These are phyloP conservation scores for Halotydeus destructor DNA, from an alignment of 1,140 invertebrate genomes.

Conservation along the genomic window DNA sequence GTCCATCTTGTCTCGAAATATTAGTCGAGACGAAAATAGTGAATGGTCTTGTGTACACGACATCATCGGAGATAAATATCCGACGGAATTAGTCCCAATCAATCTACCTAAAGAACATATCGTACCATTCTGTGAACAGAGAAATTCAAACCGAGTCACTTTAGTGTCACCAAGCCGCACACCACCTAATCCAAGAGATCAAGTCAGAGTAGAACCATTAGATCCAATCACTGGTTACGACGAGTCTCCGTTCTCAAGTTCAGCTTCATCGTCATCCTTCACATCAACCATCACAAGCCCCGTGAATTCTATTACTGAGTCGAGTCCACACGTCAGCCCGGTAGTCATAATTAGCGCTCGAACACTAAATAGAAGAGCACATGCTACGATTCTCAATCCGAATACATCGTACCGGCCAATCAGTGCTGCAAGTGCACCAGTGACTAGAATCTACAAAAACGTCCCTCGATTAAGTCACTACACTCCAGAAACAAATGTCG, in stretches of 20 bases:
- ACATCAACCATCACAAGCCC: neutral
- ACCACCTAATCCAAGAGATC: neutral
- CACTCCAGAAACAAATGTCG: constrained; percentile 63
- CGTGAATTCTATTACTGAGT: neutral
- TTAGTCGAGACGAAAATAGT: constrained; percentile 56
- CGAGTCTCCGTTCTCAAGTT: too few relatives aligned
- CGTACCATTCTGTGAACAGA: neutral
- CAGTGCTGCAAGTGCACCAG: neutral
- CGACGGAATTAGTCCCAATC: neutral
- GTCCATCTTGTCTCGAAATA: constrained; percentile 65
- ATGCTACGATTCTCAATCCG: constrained; percentile 5
- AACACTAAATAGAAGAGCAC: constrained; percentile 1
- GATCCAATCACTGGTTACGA: neutral
- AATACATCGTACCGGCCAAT: constrained; percentile 4
- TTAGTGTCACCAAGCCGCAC: neutral
- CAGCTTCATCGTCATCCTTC: too few relatives aligned
- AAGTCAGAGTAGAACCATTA: neutral
- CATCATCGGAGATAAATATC: constrained; percentile 28
- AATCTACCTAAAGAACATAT: constrained; percentile 3
- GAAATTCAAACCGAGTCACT: neutral
- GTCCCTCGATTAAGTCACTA: constrained; percentile 55
- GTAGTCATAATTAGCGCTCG: constrained; percentile 7
- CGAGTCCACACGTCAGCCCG: constrained; percentile 1
- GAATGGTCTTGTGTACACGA: constrained; percentile 89
- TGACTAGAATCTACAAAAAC: constrained; percentile 41